Evolutionary conservation across 1,140 invertebrate species (phyloP).

Genomic region (Pseudomyrmex concolor): DNA sequence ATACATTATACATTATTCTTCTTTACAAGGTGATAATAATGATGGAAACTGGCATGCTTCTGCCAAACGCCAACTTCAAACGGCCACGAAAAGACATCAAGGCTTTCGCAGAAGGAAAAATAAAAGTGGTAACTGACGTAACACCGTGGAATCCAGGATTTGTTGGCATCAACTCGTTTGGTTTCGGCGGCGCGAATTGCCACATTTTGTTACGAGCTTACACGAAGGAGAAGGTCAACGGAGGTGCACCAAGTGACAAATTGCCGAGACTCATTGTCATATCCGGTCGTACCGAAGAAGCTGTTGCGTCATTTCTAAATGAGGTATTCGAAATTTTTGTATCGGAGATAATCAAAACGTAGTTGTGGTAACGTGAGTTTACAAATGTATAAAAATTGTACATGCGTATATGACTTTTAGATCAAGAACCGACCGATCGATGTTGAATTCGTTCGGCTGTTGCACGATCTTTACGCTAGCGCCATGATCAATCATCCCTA

Average conservation of each 20-base stretch:
- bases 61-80: conserved; percentile 91
- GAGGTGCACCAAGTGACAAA: conserved; percentile 83
- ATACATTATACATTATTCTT: neutral
- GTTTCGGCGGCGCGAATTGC: conserved; percentile 88
- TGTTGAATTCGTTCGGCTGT: conserved; percentile 84
- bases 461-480: conserved; percentile 84
- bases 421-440: conserved; percentile 84
- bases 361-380: too few relatives aligned
- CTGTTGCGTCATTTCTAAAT: conserved; percentile 89
- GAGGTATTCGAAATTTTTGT: conserved; percentile 82
- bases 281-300: conserved; percentile 90
- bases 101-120: conserved; percentile 87
- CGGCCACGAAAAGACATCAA: conserved; percentile 88
- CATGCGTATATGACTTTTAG: conserved; percentile 22
- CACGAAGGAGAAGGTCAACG: conserved; percentile 84
- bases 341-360: too few relatives aligned
- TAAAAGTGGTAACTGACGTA: conserved; percentile 88
- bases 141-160: conserved; percentile 87
- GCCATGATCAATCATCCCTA: conserved; percentile 87
- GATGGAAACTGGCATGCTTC: conserved; percentile 89
- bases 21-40: conserved; percentile 86
- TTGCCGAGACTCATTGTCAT: conserved; percentile 87
- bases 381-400: too few relatives aligned
- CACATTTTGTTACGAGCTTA: conserved; percentile 88
- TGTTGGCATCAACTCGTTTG: conserved; percentile 87